phyloP scores from a whole-genome alignment of 1,140 invertebrate genomes.

The Drosophila elegans region DNA sequence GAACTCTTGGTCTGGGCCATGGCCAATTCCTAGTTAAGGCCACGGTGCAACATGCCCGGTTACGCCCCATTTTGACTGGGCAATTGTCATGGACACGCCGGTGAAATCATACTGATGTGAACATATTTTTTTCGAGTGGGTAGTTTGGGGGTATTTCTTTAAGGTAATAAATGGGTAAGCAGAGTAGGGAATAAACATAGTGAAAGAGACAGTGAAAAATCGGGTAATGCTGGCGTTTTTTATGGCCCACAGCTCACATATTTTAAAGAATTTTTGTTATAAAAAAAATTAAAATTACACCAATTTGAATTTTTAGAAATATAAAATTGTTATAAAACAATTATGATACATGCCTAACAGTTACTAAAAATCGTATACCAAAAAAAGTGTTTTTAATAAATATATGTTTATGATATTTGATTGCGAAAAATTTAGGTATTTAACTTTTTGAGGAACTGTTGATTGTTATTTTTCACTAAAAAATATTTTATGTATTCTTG shows the following conservation, averaged over 20 bases:
- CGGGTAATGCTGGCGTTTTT: neutral
- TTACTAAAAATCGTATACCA: too few relatives aligned
- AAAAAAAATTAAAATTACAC: too few relatives aligned
- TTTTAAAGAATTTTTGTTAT: too few relatives aligned
- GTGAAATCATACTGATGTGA: conserved; percentile 37
- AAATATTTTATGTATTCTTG: neutral
- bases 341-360: too few relatives aligned
- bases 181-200: neutral
- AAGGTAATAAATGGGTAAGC: conserved; percentile 33
- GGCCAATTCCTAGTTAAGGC: conserved; percentile 56
- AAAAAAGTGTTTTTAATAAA: too few relatives aligned
- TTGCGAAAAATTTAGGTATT: too few relatives aligned
- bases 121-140: conserved; percentile 13
- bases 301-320: too few relatives aligned
- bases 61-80: conserved; percentile 58
- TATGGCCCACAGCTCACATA: too few relatives aligned
- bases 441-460: too few relatives aligned
- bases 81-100: conserved; percentile 62
- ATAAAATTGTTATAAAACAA: too few relatives aligned
- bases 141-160: neutral
- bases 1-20: conserved; percentile 41
- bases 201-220: neutral
- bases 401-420: too few relatives aligned
- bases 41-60: conserved; percentile 44
- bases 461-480: neutral